Conservation (phyloP, 2,797 vertebrate genomes). For the Valencia hispanica region DNA sequence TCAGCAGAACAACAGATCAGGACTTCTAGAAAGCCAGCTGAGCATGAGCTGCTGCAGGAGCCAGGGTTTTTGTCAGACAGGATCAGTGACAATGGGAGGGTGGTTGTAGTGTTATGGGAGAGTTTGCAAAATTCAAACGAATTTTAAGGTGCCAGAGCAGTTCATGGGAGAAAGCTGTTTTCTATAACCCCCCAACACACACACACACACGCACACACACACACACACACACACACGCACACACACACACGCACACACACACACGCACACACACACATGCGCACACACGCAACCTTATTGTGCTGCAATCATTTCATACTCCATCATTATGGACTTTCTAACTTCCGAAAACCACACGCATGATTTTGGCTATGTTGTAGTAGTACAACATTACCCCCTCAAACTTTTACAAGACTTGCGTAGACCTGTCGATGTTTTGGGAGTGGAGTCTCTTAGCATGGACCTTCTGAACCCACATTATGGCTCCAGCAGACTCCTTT, state of each 20-base stretch:
- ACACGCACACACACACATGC: too few relatives aligned
- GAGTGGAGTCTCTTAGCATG: slow-evolving; percentile 18
- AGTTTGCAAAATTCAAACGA: slow-evolving; percentile 67
- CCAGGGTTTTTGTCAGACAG: slow-evolving; percentile 64
- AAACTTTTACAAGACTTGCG: slow-evolving; percentile 34
- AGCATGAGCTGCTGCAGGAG: slow-evolving; percentile 53
- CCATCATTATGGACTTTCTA: slow-evolving; percentile 74
- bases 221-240: too few relatives aligned
- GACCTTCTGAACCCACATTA: slow-evolving; percentile 59
- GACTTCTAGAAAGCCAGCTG: slow-evolving; percentile 61
- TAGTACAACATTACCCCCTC: slow-evolving; percentile 48
- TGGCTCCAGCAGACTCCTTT: slow-evolving; percentile 34
- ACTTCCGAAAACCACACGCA: slow-evolving; percentile 77
- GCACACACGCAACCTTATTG: slow-evolving; percentile 76
- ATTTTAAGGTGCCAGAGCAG: slow-evolving; percentile 68
- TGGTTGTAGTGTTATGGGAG: slow-evolving; percentile 46
- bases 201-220: too few relatives aligned
- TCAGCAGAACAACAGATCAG: slow-evolving; percentile 56
- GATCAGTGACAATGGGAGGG: slow-evolving; percentile 61
- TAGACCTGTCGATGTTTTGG: slow-evolving; percentile 53
- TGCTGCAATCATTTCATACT: slow-evolving; percentile 76
- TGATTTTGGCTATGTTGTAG: slow-evolving; percentile 75
- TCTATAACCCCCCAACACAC: too few relatives aligned
- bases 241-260: too few relatives aligned
- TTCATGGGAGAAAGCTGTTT: slow-evolving; percentile 71